Percentiles rank a stretch among this genome's conserved stretches.
Evolutionary conservation across 2,888 invertebrate species (phyloP).

Genomic region (Polymixis flavicincta): DNA sequence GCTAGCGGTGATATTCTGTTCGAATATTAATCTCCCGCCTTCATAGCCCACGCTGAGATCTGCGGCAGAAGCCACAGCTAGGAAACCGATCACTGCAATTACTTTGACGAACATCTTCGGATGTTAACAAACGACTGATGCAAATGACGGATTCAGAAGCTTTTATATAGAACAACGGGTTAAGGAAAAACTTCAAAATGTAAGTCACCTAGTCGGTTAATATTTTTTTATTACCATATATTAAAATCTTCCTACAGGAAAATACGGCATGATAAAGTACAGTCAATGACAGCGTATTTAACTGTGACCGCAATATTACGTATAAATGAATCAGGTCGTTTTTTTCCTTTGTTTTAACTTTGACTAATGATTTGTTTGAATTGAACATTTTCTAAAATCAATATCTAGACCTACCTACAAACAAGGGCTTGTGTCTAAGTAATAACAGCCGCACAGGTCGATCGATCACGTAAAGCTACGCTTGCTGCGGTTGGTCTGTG

Average conservation of each 20-base stretch:
- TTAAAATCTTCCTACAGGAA: slow-evolving; percentile 85
- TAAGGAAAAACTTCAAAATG: slow-evolving; percentile 80
- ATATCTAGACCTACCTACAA: not conserved
- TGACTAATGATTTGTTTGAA: not conserved
- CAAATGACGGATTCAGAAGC: slow-evolving; percentile 57
- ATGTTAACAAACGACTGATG: slow-evolving; percentile 71
- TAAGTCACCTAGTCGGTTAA: slow-evolving; percentile 75
- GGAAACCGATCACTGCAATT: slow-evolving; percentile 69
- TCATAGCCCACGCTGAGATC: slow-evolving; percentile 77
- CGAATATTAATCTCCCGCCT: slow-evolving; percentile 77
- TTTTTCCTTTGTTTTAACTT: slow-evolving; percentile 22
- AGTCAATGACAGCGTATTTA: slow-evolving; percentile 66
- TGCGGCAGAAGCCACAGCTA: slow-evolving; percentile 71
- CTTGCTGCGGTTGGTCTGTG: too few species aligned
- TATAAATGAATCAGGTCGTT: slow-evolving; percentile 50
- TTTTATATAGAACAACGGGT: slow-evolving; percentile 76
- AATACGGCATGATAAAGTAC: slow-evolving; percentile 70
- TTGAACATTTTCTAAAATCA: not conserved
- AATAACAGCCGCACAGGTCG: too few species aligned
- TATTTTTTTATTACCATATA: slow-evolving; percentile 77
- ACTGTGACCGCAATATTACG: slow-evolving; percentile 51
- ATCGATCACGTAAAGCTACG: too few species aligned
- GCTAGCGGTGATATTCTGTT: slow-evolving; percentile 79
- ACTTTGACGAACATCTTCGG: slow-evolving; percentile 73
- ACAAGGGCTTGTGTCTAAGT: too few species aligned